Percentiles rank a stretch among this genome's conserved stretches.
Evolutionary conservation across 2,113 vertebrate genomes (phyloP).

Genomic region (Lamprotornis superbus): DNA sequence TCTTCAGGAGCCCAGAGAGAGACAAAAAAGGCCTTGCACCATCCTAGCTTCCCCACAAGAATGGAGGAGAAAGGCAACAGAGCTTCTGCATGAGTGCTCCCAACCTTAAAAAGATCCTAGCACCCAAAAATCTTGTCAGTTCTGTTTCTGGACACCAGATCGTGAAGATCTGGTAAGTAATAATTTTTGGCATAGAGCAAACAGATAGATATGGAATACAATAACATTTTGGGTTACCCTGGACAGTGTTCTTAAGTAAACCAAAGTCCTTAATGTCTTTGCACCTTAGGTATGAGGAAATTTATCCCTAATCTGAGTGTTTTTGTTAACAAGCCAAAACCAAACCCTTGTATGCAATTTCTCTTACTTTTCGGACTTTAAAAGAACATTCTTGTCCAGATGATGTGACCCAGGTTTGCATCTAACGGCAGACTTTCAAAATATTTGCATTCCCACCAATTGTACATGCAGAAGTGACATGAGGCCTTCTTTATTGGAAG

Average conservation of each 20-base stretch:
- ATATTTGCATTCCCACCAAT: background rate
- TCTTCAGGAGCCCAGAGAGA: too few relatives aligned
- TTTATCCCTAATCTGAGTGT: background rate
- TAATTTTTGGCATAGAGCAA: background rate
- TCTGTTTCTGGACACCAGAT: background rate
- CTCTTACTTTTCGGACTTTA: background rate
- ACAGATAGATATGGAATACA: background rate
- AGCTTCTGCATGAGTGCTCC: background rate
- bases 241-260: background rate
- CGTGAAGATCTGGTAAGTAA: background rate
- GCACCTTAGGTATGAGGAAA: background rate
- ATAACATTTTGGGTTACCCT: background rate
- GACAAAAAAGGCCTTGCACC: background rate
- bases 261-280: background rate
- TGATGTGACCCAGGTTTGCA: background rate
- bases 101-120: background rate
- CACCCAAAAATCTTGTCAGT: too few relatives aligned
- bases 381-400: background rate
- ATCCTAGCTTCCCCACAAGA: background rate
- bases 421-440: background rate
- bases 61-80: background rate
- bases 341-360: background rate
- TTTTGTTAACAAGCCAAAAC: background rate
- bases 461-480: background rate
- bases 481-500: background rate